Percentiles rank a stretch among this genome's conserved stretches.
Conservation (phyloP, 1,140 invertebrate species). For the Drosophila erecta region DNA sequence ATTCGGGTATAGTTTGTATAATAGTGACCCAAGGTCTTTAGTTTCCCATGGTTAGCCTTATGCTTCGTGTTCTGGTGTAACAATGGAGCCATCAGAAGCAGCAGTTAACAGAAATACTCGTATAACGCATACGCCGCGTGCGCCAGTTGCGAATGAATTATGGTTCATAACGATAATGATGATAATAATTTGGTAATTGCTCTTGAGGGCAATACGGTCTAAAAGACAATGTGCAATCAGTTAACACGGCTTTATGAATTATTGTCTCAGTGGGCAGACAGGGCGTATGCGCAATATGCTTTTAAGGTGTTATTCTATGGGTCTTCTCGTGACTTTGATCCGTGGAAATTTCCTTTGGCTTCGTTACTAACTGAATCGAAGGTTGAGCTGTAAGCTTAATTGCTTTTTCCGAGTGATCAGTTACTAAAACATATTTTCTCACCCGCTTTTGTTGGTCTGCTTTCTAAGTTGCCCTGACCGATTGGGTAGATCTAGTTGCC, state of each 20-base stretch:
- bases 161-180: conserved; percentile 36
- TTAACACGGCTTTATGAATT: conserved; percentile 42
- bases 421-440: not conserved
- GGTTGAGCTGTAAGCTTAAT: not conserved
- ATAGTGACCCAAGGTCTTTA: conserved; percentile 35
- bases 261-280: conserved; percentile 15
- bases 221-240: conserved; percentile 32
- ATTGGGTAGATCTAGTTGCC: conserved; percentile 8
- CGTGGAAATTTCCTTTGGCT: not conserved
- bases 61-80: conserved; percentile 18
- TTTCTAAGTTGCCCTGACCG: conserved; percentile 21
- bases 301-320: conserved; percentile 1
- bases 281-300: conserved; percentile 31
- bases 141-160: conserved; percentile 7
- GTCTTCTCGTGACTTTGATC: not conserved
- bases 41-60: conserved; percentile 39
- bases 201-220: conserved; percentile 23
- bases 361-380: no score
- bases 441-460: not conserved
- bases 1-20: conserved; percentile 45
- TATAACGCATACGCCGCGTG: conserved; percentile 44
- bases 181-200: conserved; percentile 51
- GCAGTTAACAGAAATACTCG: not conserved
- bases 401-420: not conserved
- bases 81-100: conserved; percentile 11